Evolutionary conservation across 1,140 invertebrate genomes (phyloP), one percentile per base, ranked within the genome.

Genomic region (Acarapis woodi): DNA sequence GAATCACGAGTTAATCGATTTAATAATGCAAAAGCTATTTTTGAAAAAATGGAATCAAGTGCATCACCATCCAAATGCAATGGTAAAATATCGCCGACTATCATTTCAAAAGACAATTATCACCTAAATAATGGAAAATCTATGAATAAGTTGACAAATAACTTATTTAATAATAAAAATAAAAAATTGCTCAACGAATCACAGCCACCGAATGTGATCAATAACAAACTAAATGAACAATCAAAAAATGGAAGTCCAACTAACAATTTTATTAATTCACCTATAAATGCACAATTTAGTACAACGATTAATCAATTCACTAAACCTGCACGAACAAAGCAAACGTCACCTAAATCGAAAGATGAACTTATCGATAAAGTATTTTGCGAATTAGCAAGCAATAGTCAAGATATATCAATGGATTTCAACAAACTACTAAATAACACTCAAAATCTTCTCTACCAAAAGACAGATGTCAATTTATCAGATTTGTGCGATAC

Each of bases 1-100:
- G 77, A 83, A 57, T 79, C 75, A 42, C 76, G 82, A 51, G 66
- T 80, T 42, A 70, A 75, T 14, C 59, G 82, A 33, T 88, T 90
- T 55, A 85, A 85, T 51, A 80, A 74, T 54, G 82, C 82, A 1
- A 61, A 78, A 23, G 80, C 80, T 19, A 62, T 90, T 18, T 88
- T 90, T 56, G 80, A 87, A 53, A 80, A 82, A 49, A 61, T 88
- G 38, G 78, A 78, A 18, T 32, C 29, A 26, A 43, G 24, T 41
- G 40, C n/a, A 26, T 8, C 6, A 26, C 6, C n/a, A 26, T 26
- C n/a, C 25, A n/a, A 26, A 26, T 26, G 25, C 6, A n/a, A 26
- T 26, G 6, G 25, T 8, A 26, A 26, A 26, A n/a, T 6, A 8
- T 26, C 25, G n/a, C 6, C 25, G n/a, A 26, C 6, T 26, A 26